Evolutionary conservation across 2,888 invertebrate species (phyloP).

Genomic region (Ophioninae sp.): DNA sequence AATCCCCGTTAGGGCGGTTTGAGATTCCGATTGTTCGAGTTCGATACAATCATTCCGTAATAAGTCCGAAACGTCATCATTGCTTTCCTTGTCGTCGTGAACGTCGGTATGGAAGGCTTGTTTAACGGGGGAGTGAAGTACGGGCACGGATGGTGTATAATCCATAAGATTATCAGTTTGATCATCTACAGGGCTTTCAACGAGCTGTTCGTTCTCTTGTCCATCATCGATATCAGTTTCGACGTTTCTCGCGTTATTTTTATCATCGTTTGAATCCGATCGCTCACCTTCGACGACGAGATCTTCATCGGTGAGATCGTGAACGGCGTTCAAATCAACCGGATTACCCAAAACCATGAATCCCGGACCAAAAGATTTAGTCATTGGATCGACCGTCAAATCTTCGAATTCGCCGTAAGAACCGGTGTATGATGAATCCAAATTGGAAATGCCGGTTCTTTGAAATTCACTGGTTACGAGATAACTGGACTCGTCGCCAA

Average conservation of each 20-base stretch:
- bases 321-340: conserved; percentile 81
- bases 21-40: not conserved
- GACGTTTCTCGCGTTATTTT: conserved; percentile 48
- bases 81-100: not conserved
- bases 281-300: conserved; percentile 50
- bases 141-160: conserved; percentile 34
- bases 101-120: not conserved
- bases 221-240: conserved; percentile 57
- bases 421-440: conserved; percentile 72
- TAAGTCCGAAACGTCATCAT: not conserved
- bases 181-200: conserved; percentile 46
- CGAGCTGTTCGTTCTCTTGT: conserved; percentile 18
- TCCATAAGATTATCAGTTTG: conserved; percentile 47
- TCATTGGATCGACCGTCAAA: conserved; percentile 74
- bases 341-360: conserved; percentile 72
- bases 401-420: conserved; percentile 71
- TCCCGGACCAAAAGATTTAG: conserved; percentile 76
- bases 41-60: not conserved
- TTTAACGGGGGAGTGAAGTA: not conserved
- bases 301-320: conserved; percentile 77
- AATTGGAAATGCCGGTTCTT: conserved; percentile 71
- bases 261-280: conserved; percentile 6
- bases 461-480: conserved; percentile 72
- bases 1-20: not conserved
- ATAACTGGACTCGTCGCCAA: conserved; percentile 82